Evolutionary conservation across 2,113 vertebrate genomes (phyloP), one percentile per base, ranked within the genome.

Genomic region (Trinectes maculatus): DNA sequence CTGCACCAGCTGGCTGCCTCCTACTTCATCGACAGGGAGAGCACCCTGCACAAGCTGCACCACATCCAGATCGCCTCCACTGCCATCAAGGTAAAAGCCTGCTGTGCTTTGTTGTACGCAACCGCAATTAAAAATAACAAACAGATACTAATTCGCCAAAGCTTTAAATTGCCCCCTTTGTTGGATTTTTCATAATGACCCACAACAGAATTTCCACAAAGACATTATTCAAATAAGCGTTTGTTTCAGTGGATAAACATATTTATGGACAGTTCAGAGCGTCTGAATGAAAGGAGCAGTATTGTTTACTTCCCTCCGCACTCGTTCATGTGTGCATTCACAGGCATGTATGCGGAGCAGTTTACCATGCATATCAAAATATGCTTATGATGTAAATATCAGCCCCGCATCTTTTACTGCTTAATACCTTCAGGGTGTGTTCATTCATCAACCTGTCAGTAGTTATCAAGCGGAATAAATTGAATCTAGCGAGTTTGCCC

Each of bases 1-100:
- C 91, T 94, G 60, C 93, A 94, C 87, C 92, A 94, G 87, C 91
- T 94, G 89, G 93, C 93, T 2, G 93, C 93, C 59, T 94, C 93
- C 75, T 94, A 94, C 85, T 94, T 94, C 67, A 94, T 92, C 15
- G 93, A 94, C 86, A 78, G 93, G 58, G 93, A 94, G 86, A 94
- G 90, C 79, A 94, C 93, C 29, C 84, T 94, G 80, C 91, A 91
- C 74, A 93, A 90, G 79, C 91, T 94, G 61, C 93, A 94, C 75
- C 93, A 94, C 88, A 90, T 93, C 87, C 93, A 94, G 87, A 94
- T 94, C 7, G 91, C 93, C 61, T 93, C 92, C 61, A 91, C 91
- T 16, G 92, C 92, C 87, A 92, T 94, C 79, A 94, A 94, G 93
- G 93, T 94, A 89, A 87, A 65, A n/a, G 18, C 36, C 26, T 8